phyloP scores from a whole-genome alignment of 2,888 invertebrate species.

The Priocnemis perturbator region DNA sequence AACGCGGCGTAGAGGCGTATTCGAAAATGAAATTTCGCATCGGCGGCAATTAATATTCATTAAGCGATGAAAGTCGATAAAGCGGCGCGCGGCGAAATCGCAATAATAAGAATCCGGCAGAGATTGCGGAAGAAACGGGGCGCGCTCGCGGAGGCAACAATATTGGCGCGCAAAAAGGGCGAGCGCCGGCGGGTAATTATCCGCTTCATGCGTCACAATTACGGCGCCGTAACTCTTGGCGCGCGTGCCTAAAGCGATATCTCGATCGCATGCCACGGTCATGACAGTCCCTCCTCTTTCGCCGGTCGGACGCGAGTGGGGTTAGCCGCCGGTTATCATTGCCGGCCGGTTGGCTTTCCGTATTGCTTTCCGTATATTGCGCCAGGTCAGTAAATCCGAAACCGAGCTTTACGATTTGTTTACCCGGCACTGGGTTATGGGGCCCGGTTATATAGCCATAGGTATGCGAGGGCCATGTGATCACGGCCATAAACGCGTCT shows the following conservation, averaged over 20 bases:
- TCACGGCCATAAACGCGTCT: slow-evolving; percentile 74
- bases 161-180: slow-evolving; percentile 1
- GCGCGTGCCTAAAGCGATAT: slow-evolving; percentile 38
- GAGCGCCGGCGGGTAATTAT: slow-evolving; percentile 21
- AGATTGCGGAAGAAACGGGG: no score
- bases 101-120: no score
- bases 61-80: no score
- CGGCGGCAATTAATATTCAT: no score
- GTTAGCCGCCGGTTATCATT: slow-evolving; percentile 49
- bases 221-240: slow-evolving; percentile 33
- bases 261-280: slow-evolving; percentile 34
- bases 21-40: no score
- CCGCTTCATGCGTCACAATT: slow-evolving; percentile 31
- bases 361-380: slow-evolving; percentile 64
- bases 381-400: slow-evolving; percentile 74
- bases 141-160: not conserved
- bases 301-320: slow-evolving; percentile 11
- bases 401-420: slow-evolving; percentile 75
- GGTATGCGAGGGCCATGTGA: slow-evolving; percentile 73
- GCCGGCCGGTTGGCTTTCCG: slow-evolving; percentile 52
- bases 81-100: no score
- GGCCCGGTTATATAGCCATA: slow-evolving; percentile 71
- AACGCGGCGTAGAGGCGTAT: no score
- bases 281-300: slow-evolving; percentile 5
- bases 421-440: slow-evolving; percentile 73